These are phyloP conservation scores for Corydoras maculifer DNA, from an alignment of 2,113 vertebrate genomes.

Conservation along the genomic window DNA sequence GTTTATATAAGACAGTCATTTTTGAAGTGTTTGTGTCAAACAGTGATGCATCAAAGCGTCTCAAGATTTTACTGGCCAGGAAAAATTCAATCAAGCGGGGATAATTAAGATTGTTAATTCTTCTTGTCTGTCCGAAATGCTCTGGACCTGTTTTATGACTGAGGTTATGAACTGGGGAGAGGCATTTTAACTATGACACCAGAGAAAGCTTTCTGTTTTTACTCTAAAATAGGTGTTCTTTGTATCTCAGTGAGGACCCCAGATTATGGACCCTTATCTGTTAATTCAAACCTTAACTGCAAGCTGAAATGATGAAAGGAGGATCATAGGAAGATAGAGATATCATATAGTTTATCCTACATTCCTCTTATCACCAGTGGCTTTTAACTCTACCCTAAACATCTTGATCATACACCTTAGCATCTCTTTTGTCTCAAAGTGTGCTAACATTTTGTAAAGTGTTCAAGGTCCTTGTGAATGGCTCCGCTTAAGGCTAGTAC, in stretches of 20 bases:
- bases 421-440: slow-evolving; percentile 10
- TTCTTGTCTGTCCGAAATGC: slow-evolving; percentile 22
- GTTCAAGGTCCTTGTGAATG: slow-evolving; percentile 39
- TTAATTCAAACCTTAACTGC: too few relatives aligned
- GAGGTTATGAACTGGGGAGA: slow-evolving; percentile 19
- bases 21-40: background rate
- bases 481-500: slow-evolving; percentile 36
- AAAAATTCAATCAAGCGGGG: slow-evolving; percentile 14
- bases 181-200: background rate
- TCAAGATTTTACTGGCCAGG: slow-evolving; percentile 19
- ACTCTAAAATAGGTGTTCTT: slow-evolving; percentile 14
- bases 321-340: too few relatives aligned
- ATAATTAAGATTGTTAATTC: slow-evolving; percentile 27
- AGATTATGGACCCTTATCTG: too few relatives aligned
- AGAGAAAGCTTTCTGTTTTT: slow-evolving; percentile 17
- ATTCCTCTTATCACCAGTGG: too few relatives aligned
- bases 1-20: slow-evolving; percentile 1
- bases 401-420: slow-evolving; percentile 4
- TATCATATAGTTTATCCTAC: too few relatives aligned
- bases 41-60: slow-evolving; percentile 17
- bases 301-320: too few relatives aligned
- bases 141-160: slow-evolving; percentile 16
- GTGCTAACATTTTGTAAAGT: slow-evolving; percentile 29
- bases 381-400: background rate
- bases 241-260: too few relatives aligned